Conservation (phyloP, 2,888 invertebrate genomes). For the Erebia ligea region DNA sequence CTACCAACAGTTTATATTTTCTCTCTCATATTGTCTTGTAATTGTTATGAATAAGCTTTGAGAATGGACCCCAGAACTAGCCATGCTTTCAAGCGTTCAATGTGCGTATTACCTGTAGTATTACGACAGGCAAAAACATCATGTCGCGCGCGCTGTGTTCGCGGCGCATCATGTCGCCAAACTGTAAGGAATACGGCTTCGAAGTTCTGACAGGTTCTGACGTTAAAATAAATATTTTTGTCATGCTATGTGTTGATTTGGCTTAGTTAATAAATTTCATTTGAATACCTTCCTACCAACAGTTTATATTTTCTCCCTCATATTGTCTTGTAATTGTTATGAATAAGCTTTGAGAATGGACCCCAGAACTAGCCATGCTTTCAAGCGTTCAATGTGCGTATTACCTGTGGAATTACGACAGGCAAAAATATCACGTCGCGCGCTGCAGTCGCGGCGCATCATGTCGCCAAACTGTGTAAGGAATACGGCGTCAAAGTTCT, state of each 20-base stretch:
- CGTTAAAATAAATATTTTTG: not conserved
- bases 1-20: not conserved
- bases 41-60: too few relatives aligned
- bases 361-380: conserved; percentile 73
- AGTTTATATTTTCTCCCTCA: not conserved
- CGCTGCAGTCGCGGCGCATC: conserved; percentile 80
- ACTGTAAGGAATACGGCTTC: conserved; percentile 60
- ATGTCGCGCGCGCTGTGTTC: conserved; percentile 74
- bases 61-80: conserved; percentile 61
- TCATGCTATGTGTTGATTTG: not conserved
- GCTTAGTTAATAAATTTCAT: not conserved
- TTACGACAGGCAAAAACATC: conserved; percentile 78
- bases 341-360: too few relatives aligned
- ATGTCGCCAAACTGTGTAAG: conserved; percentile 67
- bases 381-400: conserved; percentile 76
- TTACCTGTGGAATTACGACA: conserved; percentile 76
- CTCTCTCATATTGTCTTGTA: too few relatives aligned
- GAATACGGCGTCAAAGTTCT: conserved; percentile 50
- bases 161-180: conserved; percentile 77
- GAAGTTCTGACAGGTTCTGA: conserved; percentile 45
- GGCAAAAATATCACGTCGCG: conserved; percentile 80
- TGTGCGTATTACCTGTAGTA: too few relatives aligned
- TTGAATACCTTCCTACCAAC: not conserved
- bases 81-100: conserved; percentile 79
- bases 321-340: too few relatives aligned